Evolutionary conservation across 2,888 invertebrate species (phyloP).

Genomic region (Stegophylla sp.): DNA sequence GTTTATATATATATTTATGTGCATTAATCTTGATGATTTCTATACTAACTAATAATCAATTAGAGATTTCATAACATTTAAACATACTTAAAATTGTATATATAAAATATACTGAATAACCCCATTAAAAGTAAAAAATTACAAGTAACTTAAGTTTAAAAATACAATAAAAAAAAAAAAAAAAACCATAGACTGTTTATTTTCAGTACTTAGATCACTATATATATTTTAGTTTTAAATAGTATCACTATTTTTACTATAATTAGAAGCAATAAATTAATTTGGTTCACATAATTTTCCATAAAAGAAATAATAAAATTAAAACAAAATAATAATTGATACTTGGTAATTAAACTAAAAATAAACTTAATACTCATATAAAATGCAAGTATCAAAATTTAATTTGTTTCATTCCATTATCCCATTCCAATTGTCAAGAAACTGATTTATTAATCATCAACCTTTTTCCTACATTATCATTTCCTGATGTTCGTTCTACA

Average conservation of each 20-base stretch:
- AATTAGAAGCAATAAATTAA: background rate
- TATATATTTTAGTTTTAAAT: background rate
- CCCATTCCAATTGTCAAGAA: conserved; percentile 56
- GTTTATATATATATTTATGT: background rate
- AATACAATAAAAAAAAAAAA: background rate
- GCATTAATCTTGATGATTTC: background rate
- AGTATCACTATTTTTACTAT: conserved; percentile 3
- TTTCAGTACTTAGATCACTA: background rate
- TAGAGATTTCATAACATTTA: background rate
- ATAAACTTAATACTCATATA: conserved; percentile 9
- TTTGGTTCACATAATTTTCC: background rate
- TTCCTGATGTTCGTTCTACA: conserved; percentile 39
- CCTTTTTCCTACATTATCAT: conserved; percentile 14
- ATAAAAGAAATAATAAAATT: conserved; percentile 2
- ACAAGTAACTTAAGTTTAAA: background rate
- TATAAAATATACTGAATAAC: background rate
- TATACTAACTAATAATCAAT: background rate
- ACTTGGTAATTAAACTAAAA: conserved; percentile 21
- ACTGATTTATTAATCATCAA: conserved; percentile 41
- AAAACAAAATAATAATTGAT: conserved; percentile 11
- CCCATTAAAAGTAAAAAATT: conserved; percentile 3
- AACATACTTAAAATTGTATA: background rate
- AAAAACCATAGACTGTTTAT: conserved; percentile 7
- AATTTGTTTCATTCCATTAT: conserved; percentile 56
- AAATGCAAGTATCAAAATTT: conserved; percentile 47